Evolutionary conservation across 2,113 vertebrate genomes (phyloP).

Genomic region (Forbesichthys papilliferus): DNA sequence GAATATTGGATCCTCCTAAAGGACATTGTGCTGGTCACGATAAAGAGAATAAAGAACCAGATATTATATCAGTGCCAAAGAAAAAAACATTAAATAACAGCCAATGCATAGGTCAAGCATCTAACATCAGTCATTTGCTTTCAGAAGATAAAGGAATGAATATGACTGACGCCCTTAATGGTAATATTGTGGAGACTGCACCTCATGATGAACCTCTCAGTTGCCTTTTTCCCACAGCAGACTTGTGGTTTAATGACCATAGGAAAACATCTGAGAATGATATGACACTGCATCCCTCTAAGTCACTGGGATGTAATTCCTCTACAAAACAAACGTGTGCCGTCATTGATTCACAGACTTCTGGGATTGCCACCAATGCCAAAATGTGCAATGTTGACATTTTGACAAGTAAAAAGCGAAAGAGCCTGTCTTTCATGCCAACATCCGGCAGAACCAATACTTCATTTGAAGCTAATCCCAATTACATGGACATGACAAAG

Average conservation of each 20-base stretch:
- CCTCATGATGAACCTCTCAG: constrained; percentile 12
- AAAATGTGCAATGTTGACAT: constrained; percentile 2
- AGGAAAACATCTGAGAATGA: background rate
- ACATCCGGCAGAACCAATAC: constrained; percentile 35
- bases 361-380: constrained; percentile 16
- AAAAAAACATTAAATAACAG: constrained; percentile 24
- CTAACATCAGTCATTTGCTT: constrained; percentile 33
- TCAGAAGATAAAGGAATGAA: constrained; percentile 40
- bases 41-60: constrained; percentile 61
- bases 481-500: constrained; percentile 50
- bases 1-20: constrained; percentile 29
- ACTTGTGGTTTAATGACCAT: constrained; percentile 23
- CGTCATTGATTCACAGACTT: constrained; percentile 19
- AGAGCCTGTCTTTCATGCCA: constrained; percentile 27
- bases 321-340: constrained; percentile 24
- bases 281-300: background rate
- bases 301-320: background rate
- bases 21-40: constrained; percentile 54
- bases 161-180: constrained; percentile 36
- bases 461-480: constrained; percentile 34
- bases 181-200: constrained; percentile 3
- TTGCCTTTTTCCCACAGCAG: background rate
- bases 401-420: constrained; percentile 11
- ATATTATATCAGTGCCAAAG: background rate
- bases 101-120: background rate